Conservation (phyloP, 2,113 vertebrate genomes). For the Antechinus flavipes region DNA sequence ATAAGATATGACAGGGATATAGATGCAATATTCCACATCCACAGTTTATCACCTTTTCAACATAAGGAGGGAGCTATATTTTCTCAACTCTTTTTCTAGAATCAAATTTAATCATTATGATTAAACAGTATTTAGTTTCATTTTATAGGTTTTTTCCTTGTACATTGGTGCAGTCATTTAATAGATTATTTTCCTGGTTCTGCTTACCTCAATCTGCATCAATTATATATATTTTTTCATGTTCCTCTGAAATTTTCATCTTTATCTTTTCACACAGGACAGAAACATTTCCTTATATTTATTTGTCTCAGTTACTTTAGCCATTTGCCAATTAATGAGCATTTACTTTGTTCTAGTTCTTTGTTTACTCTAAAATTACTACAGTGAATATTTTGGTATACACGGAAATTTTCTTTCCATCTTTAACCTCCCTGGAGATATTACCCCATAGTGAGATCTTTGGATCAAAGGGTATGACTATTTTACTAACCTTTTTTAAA, state of each 20-base stretch:
- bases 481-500: not conserved
- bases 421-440: no score
- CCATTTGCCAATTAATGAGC: not conserved
- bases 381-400: not conserved
- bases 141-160: not conserved
- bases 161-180: not conserved
- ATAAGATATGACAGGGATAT: not conserved
- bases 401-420: not conserved
- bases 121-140: not conserved
- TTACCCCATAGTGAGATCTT: not conserved
- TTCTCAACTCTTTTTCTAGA: not conserved
- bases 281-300: not conserved
- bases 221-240: not conserved
- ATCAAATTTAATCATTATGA: not conserved
- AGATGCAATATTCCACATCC: not conserved
- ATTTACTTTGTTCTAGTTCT: not conserved
- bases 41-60: not conserved
- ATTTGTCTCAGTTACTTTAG: not conserved
- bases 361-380: not conserved
- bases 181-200: not conserved
- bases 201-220: not conserved
- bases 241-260: not conserved
- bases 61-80: not conserved
- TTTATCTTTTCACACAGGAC: not conserved
- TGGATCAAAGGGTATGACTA: not conserved